phyloP scores from a whole-genome alignment of 1,140 invertebrate species.

The Cryptotermes secundus region DNA sequence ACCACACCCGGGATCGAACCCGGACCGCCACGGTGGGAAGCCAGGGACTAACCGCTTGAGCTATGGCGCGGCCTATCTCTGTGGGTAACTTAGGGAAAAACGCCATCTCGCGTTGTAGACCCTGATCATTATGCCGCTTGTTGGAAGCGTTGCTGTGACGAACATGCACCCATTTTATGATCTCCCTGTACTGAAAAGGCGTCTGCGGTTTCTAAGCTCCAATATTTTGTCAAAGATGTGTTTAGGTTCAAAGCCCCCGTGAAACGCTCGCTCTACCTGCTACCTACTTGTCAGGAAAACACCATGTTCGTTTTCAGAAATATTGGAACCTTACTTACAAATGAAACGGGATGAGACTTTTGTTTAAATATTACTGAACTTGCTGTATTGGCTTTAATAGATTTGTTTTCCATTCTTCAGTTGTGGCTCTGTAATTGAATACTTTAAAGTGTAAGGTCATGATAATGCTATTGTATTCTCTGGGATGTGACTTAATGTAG shows the following conservation, averaged over 20 bases:
- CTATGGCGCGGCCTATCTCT: no score
- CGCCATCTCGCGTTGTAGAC: neutral
- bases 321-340: neutral
- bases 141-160: neutral
- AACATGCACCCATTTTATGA: neutral
- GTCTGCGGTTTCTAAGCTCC: neutral
- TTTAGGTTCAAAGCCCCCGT: neutral
- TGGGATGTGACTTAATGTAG: no score
- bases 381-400: no score
- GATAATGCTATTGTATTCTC: no score
- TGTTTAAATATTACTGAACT: no score
- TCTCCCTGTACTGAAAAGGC: neutral
- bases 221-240: neutral
- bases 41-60: no score
- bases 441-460: no score
- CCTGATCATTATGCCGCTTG: neutral
- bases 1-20: no score
- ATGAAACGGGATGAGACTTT: neutral
- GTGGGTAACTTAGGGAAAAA: neutral
- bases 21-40: no score
- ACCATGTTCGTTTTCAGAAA: neutral
- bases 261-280: neutral
- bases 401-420: no score
- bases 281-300: neutral
- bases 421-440: no score